phyloP scores from a whole-genome alignment of 2,888 invertebrate species.

The Volucella inflata region DNA sequence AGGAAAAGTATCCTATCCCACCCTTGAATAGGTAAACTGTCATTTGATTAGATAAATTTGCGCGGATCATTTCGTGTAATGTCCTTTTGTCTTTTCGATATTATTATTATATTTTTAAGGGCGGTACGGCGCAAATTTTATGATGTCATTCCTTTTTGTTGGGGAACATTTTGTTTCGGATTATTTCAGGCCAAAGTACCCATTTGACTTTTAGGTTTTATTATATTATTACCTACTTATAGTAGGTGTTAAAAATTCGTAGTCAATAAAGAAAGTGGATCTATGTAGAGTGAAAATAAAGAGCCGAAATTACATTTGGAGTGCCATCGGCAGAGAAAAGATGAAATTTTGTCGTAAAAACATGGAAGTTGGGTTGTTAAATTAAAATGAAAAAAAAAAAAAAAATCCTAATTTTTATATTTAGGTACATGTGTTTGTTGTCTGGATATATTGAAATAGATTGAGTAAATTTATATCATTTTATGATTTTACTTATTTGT shows the following conservation, averaged over 20 bases:
- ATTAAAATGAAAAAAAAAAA: background rate
- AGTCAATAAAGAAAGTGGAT: constrained; percentile 20
- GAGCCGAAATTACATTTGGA: constrained; percentile 15
- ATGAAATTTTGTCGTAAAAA: background rate
- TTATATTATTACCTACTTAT: constrained; percentile 34
- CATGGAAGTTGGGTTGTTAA: background rate
- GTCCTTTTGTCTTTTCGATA: constrained; percentile 7
- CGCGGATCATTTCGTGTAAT: constrained; percentile 31
- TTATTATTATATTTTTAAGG: background rate
- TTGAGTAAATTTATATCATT: too few relatives aligned
- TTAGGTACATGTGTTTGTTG: too few relatives aligned
- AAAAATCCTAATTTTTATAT: background rate
- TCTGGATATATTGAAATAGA: too few relatives aligned
- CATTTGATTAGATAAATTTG: constrained; percentile 40
- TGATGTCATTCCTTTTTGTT: constrained; percentile 11
- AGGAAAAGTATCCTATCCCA: background rate
- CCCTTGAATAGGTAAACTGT: constrained; percentile 1
- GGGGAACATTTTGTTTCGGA: constrained; percentile 12
- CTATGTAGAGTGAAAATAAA: constrained; percentile 31
- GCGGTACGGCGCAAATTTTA: background rate
- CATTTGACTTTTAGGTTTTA: background rate
- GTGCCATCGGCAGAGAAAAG: background rate
- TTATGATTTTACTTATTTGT: too few relatives aligned
- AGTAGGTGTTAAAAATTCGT: constrained; percentile 37
- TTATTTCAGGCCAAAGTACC: background rate